These are phyloP conservation scores for Drosophila saltans DNA, from an alignment of 1,140 invertebrate species.

Conservation along the genomic window DNA sequence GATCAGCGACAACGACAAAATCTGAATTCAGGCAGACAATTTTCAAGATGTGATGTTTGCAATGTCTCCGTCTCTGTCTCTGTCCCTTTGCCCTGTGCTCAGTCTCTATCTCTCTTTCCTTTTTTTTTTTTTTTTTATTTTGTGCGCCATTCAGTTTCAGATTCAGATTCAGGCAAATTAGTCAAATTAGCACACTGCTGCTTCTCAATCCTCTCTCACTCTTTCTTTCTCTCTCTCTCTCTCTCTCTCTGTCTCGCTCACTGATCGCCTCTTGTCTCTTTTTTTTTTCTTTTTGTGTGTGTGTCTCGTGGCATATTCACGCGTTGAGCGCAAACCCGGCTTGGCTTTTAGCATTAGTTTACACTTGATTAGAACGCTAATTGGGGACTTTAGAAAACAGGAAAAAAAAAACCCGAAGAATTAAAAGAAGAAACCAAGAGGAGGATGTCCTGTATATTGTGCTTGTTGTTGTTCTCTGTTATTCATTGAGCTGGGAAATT, in stretches of 20 bases:
- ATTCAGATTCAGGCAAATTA: slow-evolving; percentile 52
- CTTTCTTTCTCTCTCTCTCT: slow-evolving; percentile 8
- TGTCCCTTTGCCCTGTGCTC: neutral
- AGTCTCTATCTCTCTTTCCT: neutral
- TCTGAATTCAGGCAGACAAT: slow-evolving; percentile 30
- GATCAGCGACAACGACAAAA: slow-evolving; percentile 35
- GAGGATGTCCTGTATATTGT: slow-evolving; percentile 2
- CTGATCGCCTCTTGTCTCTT: slow-evolving; percentile 4
- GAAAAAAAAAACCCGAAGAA: neutral
- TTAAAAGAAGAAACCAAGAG: neutral
- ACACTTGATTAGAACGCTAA: slow-evolving; percentile 81
- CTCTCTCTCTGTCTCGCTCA: neutral
- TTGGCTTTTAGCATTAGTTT: slow-evolving; percentile 81
- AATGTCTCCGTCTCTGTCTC: slow-evolving; percentile 25
- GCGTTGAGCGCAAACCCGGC: slow-evolving; percentile 72
- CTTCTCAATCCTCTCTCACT: slow-evolving; percentile 2
- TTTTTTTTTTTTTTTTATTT: slow-evolving; percentile 1
- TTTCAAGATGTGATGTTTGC: slow-evolving; percentile 31
- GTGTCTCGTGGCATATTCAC: slow-evolving; percentile 79
- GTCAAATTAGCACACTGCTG: slow-evolving; percentile 68
- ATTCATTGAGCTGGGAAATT: slow-evolving; percentile 27
- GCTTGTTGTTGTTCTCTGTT: slow-evolving; percentile 22
- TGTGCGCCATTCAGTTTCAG: slow-evolving; percentile 12
- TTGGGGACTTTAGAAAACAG: slow-evolving; percentile 46
- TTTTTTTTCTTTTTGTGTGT: slow-evolving; percentile 31